phyloP scores from a whole-genome alignment of 2,113 vertebrate genomes.

The Mungos mungo region DNA sequence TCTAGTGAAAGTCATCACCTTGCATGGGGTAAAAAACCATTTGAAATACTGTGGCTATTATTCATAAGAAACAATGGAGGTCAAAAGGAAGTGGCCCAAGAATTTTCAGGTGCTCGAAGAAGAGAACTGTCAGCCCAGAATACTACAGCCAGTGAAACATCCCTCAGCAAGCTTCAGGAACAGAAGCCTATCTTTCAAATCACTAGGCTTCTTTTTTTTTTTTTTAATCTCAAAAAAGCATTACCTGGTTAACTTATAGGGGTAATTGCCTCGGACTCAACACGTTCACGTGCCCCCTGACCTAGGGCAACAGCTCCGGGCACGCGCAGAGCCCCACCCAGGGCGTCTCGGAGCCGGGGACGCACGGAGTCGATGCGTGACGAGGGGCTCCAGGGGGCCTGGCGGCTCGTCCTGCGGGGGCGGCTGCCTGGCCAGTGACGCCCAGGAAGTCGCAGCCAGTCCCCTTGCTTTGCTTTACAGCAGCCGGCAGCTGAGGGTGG shows the following conservation, averaged over 20 bases:
- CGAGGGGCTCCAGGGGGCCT: conserved; percentile 91
- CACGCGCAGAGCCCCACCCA: conserved; percentile 89
- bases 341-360: conserved; percentile 90
- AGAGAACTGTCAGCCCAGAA: not conserved
- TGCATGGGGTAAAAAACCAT: not conserved
- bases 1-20: not conserved
- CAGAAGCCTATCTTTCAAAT: not conserved
- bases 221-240: not conserved
- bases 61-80: not conserved
- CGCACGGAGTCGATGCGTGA: conserved; percentile 77
- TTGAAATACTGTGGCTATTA: not conserved
- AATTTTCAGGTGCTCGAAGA: not conserved
- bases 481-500: conserved; percentile 86
- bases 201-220: not conserved
- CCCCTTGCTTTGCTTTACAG: conserved; percentile 80
- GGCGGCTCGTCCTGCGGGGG: conserved; percentile 92
- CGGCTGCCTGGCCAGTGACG: conserved; percentile 89
- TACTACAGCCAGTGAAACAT: not conserved
- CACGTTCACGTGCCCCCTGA: conserved; percentile 80
- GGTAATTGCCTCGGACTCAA: not conserved
- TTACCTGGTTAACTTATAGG: not conserved
- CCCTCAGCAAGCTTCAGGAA: not conserved
- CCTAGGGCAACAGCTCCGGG: conserved; percentile 89
- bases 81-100: not conserved
- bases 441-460: conserved; percentile 79